Percentiles rank a stretch among this genome's conserved stretches.
phyloP scores from a whole-genome alignment of 2,113 vertebrate genomes.

The Addax nasomaculatus region DNA sequence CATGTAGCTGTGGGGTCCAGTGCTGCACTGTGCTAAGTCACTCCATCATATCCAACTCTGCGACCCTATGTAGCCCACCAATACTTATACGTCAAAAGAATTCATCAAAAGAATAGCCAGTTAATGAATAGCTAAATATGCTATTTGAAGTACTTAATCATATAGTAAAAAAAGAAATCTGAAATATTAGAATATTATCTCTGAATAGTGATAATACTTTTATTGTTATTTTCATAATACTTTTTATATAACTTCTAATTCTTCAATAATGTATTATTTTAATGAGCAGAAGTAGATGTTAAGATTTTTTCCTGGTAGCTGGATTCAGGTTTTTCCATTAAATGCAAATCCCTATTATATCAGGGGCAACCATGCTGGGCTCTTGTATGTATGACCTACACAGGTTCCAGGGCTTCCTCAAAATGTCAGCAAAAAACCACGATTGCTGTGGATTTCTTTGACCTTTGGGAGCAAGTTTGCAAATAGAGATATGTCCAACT shows the following conservation, averaged over 20 bases:
- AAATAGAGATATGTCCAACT: background rate
- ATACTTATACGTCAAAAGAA: rapidly evolving
- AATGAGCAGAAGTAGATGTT: background rate
- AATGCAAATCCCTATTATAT: background rate
- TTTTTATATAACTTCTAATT: background rate
- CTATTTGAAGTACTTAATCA: background rate
- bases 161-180: background rate
- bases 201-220: background rate
- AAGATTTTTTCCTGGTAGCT: background rate
- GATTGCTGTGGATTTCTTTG: background rate
- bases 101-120: background rate
- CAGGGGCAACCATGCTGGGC: background rate
- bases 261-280: background rate
- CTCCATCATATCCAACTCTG: background rate
- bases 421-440: background rate
- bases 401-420: no score
- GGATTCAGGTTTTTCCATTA: background rate
- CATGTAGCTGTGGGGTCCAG: background rate
- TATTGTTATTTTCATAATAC: background rate
- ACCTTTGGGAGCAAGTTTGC: background rate
- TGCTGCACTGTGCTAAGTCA: background rate
- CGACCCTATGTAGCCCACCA: rapidly evolving
- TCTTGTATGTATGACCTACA: no score
- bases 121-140: background rate
- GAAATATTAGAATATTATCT: background rate